These are phyloP conservation scores for Euthynnus affinis DNA, from an alignment of 2,797 vertebrate genomes.

Conservation along the genomic window DNA sequence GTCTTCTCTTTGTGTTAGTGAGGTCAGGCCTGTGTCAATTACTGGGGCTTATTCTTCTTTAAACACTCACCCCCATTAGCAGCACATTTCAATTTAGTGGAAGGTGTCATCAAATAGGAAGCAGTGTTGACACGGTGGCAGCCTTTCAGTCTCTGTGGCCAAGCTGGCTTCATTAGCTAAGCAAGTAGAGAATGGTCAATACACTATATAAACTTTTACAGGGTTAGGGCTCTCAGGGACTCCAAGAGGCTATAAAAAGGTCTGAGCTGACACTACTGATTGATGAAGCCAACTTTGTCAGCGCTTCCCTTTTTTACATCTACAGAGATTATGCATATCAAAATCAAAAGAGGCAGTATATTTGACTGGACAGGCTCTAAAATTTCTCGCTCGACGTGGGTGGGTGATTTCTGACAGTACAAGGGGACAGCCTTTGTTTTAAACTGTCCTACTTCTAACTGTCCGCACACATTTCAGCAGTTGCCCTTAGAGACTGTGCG, in stretches of 20 bases:
- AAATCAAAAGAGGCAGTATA: constrained; percentile 66
- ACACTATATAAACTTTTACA: constrained; percentile 79
- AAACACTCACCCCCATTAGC: constrained; percentile 82
- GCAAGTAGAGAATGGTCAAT: constrained; percentile 79
- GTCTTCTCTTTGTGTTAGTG: constrained; percentile 70
- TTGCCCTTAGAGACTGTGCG: not conserved
- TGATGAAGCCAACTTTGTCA: constrained; percentile 83
- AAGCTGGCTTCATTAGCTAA: constrained; percentile 81
- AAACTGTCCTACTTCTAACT: constrained; percentile 8
- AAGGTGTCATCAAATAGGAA: constrained; percentile 85
- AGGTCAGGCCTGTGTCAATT: constrained; percentile 79
- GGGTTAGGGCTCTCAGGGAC: constrained; percentile 82
- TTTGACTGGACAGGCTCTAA: constrained; percentile 63
- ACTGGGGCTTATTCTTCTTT: constrained; percentile 80
- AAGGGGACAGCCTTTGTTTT: constrained; percentile 29
- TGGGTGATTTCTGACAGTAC: constrained; percentile 38
- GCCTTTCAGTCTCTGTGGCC: constrained; percentile 71
- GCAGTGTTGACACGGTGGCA: constrained; percentile 79
- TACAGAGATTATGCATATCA: constrained; percentile 70
- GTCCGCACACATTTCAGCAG: constrained; percentile 8
- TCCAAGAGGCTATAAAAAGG: constrained; percentile 79
- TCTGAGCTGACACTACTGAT: constrained; percentile 79
- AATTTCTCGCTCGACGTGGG: constrained; percentile 46
- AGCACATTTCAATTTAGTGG: constrained; percentile 81
- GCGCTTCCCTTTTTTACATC: constrained; percentile 73